Evolutionary conservation across 2,888 invertebrate species (phyloP), one percentile per base, ranked within the genome.

Genomic region (Tribolium freemani): DNA sequence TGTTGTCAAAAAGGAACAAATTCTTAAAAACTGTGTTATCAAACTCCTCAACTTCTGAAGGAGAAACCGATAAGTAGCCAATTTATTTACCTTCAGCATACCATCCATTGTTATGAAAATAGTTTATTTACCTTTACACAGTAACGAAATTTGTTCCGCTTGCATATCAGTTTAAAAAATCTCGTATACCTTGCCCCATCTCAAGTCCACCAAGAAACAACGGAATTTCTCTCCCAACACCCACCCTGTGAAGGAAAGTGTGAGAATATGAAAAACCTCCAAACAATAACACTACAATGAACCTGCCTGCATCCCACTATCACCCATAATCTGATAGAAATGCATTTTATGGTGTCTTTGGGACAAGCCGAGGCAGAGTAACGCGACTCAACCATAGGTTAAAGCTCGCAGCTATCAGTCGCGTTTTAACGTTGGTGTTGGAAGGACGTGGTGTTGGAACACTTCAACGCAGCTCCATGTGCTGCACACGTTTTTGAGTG

Each of bases 351-450:
- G 63, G 61, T 54, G 70, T 46, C 53, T 58, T 51, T 50, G 13
- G 31, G 54, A 54, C 38, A 38, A 16, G 26, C 31, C 30, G 31
- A 57, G 30, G 67, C 46, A 66, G 31, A 16, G 66, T 48, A n/a
- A 57, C 58, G 69, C 58, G 60, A 20, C 21, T 66, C 54, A 9
- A 30, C 56, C 56, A 56, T 46, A 46, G 54, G 56, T 48, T 57
- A 56, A 67, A 67, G 67, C 57, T 57, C 67, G 45, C 67, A 53
- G 21, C 64, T n/a, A 38, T 71, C 69, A 78, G 78, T 78, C 71
- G 74, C 73, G 74, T 54, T 71, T 60, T 26, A 73, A 70, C 72
- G 48, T 50, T 66, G 50, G 44, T 44, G 16, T 46, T 13, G 73
- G 61, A 48, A 38, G 72, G 48, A 69, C 50, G 74, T 69, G 6